Conservation (phyloP, 2,113 vertebrate genomes). For the Rana temporaria region DNA sequence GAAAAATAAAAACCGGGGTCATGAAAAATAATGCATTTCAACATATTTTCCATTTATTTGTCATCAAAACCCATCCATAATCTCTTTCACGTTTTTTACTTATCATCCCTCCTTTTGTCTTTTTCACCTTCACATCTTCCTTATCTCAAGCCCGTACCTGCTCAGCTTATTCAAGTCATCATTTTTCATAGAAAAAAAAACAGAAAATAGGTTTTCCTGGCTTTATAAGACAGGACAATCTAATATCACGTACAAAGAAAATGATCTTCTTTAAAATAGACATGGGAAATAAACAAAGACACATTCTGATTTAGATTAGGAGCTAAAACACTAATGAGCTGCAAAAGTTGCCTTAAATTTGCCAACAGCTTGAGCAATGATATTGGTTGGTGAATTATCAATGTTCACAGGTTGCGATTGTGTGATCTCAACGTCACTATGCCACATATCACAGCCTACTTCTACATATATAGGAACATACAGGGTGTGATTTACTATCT, state of each 20-base stretch:
- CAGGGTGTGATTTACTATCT: neutral
- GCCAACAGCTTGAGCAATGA: neutral
- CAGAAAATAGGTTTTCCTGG: neutral
- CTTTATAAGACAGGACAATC: neutral
- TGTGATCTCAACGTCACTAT: conserved; percentile 26
- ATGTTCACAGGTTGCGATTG: neutral
- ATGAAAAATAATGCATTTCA: conserved; percentile 45
- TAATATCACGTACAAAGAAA: neutral
- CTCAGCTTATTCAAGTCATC: conserved; percentile 22
- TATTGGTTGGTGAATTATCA: conserved; percentile 7
- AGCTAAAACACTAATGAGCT: neutral
- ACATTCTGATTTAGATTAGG: neutral
- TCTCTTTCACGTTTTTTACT: conserved; percentile 38
- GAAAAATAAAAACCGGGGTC: conserved; percentile 41
- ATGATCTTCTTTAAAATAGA: neutral
- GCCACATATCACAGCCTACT: conserved; percentile 5
- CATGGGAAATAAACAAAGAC: neutral
- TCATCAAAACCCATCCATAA: conserved; percentile 32
- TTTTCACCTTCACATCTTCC: conserved; percentile 38
- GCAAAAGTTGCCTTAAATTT: conserved; percentile 2
- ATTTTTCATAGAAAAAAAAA: conserved; percentile 27
- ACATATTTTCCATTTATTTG: conserved; percentile 42
- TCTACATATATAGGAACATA: neutral
- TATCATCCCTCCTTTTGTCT: conserved; percentile 40
- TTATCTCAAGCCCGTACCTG: conserved; percentile 30